A percentile compares a stretch with the other conserved stretches of the same genome.
phyloP scores from a whole-genome alignment of 2,797 vertebrate genomes.

The Taenioides sp. region DNA sequence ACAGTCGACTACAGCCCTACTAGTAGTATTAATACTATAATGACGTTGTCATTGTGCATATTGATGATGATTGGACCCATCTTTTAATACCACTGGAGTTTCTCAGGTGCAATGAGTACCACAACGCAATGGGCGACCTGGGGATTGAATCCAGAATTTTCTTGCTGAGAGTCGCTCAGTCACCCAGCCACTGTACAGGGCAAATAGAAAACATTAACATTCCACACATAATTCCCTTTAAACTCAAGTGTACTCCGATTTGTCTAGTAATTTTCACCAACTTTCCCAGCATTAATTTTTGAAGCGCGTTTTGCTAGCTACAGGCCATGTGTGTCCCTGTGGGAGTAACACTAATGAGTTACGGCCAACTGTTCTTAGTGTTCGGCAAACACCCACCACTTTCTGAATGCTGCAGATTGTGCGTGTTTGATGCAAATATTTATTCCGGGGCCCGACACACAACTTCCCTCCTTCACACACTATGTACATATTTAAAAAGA shows the following conservation, averaged over 20 bases:
- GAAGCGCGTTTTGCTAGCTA: slow-evolving; percentile 19
- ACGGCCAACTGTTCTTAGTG: slow-evolving; percentile 34
- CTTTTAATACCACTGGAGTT: too few species aligned
- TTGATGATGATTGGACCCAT: neutral
- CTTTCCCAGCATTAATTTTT: slow-evolving; percentile 14
- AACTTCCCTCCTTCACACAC: slow-evolving; percentile 3
- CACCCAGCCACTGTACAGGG: too few species aligned
- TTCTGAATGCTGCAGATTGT: slow-evolving; percentile 23
- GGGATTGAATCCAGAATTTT: too few species aligned
- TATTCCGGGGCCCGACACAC: slow-evolving; percentile 15
- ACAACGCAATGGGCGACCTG: too few species aligned
- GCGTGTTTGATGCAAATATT: slow-evolving; percentile 43
- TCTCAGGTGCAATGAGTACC: too few species aligned
- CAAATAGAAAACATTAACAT: neutral
- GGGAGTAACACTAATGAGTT: slow-evolving; percentile 26
- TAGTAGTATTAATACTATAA: neutral
- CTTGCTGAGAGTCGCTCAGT: too few species aligned
- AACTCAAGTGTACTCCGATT: neutral
- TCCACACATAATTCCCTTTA: neutral
- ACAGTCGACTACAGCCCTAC: too few species aligned
- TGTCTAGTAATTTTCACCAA: neutral
- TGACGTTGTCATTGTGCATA: neutral
- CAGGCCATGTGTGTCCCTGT: slow-evolving; percentile 27
- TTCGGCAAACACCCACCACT: slow-evolving; percentile 41
- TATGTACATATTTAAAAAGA: neutral